Evolutionary conservation across 2,888 invertebrate species (phyloP).

Genomic region (Chalcis sispes): DNA sequence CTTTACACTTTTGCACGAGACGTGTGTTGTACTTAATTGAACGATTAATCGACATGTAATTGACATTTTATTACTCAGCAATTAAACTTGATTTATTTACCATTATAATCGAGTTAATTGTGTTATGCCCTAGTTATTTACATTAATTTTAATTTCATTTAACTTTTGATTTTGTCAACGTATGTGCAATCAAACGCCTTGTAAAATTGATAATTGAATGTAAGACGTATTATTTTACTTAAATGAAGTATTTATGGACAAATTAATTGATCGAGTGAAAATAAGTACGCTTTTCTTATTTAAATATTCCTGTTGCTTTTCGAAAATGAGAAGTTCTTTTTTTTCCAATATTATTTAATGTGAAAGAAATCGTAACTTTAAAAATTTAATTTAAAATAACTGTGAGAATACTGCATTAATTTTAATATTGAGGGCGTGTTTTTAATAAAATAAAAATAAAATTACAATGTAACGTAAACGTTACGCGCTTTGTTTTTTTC

Average conservation of each 20-base stretch:
- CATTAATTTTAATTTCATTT: constrained; percentile 50
- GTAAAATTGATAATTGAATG: constrained; percentile 19
- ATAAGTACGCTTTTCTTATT: too few relatives aligned
- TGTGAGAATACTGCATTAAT: too few relatives aligned
- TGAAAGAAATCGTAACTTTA: too few relatives aligned
- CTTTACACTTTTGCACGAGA: constrained; percentile 76
- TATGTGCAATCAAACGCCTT: constrained; percentile 54
- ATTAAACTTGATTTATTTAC: constrained; percentile 75
- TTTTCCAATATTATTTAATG: too few relatives aligned
- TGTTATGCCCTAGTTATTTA: constrained; percentile 66
- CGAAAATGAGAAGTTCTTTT: constrained; percentile 4
- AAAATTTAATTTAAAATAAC: too few relatives aligned
- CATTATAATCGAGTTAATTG: constrained; percentile 67
- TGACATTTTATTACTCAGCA: constrained; percentile 75
- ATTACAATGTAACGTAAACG: constrained; percentile 39
- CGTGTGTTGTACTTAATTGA: constrained; percentile 75
- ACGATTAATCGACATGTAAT: constrained; percentile 73
- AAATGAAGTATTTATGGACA: neutral
- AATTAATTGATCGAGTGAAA: too few relatives aligned
- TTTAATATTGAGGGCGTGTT: constrained; percentile 32
- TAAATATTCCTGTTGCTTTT: constrained; percentile 12
- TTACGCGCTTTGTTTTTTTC: constrained; percentile 46
- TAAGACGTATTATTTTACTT: neutral
- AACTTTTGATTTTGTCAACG: constrained; percentile 40
- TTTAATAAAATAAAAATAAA: constrained; percentile 16